Base-by-base conservation (phyloP, 2,888 invertebrate species). In the Temnothorax unifasciatus region DNA sequence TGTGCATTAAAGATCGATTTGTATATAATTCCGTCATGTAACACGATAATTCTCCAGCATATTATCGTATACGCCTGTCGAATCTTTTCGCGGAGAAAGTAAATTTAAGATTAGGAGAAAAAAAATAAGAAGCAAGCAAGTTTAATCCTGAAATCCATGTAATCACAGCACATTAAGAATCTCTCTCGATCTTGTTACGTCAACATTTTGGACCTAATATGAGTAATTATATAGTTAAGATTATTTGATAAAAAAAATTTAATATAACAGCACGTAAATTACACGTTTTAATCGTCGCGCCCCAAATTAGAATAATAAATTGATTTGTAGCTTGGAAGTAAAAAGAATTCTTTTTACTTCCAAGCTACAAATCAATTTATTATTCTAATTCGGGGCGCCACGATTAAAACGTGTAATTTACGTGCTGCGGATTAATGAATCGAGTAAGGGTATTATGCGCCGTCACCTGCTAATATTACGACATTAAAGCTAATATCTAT, bases 401-500 rank as follows among this genome's bases (percentile, higher is more conserved):
- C 18, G 1, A 57, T 41, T 11, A 15, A 71, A 71, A 71, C 2
- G 11, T 52, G 18, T 18, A 38, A 38, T 75, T 44, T 61, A 5
- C 64, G 11, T 50, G 34, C 21, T 25, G 15, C 0, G 18, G 21
- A 63, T 63, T 76, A 52, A 66, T 29, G 66, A 54, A 44, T 29
- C 52, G 41, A 54, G 18, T 25, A 41, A 38, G 57, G 54, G 9
- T 54, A 77, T 64, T 41, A 77, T n/a, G 8, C 15, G 13, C 38
- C 18, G 50, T 52, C 34, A 47, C 59, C 41, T 69, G 57, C 25
- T 69, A 29, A 77, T 77, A 69, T 79, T 69, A 69, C 69, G 57
- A 79, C 71, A 71, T 38, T 50, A 73, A 74, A 74, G 73, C 88
- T 84, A 87, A 88, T 88, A 87, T 90, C 89, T 90, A 90, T 90